Percentiles rank a stretch among this genome's conserved stretches.
Conservation (phyloP, 2,797 vertebrate genomes). For the Falco concolor region DNA sequence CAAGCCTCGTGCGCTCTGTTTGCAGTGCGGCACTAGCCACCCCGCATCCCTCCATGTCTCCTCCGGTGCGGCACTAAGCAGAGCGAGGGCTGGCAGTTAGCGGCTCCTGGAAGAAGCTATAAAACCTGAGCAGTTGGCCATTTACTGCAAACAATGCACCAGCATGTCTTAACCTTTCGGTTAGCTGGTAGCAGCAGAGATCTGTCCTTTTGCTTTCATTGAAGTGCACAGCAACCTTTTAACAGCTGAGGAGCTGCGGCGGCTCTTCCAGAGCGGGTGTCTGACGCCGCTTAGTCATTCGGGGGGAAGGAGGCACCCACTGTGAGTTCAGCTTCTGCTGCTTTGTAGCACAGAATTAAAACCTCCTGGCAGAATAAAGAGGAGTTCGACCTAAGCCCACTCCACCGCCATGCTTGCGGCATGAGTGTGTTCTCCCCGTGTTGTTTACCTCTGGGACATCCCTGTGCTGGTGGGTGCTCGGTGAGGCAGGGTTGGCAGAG, state of each 20-base stretch:
- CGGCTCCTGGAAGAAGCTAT: neutral
- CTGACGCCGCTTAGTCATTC: neutral
- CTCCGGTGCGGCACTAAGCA: accelerated
- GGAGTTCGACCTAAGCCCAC: no score
- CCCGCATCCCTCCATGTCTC: accelerated
- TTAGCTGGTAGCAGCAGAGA: neutral
- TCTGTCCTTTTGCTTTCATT: neutral
- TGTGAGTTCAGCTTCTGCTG: neutral
- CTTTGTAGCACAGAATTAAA: neutral
- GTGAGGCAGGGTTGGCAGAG: accelerated
- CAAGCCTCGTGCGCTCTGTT: accelerated
- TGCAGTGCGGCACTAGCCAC: accelerated
- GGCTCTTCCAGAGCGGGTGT: neutral
- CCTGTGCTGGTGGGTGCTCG: neutral
- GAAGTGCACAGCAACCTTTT: neutral
- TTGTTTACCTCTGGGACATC: neutral
- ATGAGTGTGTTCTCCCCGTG: accelerated
- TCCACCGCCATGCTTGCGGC: accelerated
- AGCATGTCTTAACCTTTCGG: neutral
- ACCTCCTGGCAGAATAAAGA: neutral
- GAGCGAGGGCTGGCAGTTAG: neutral
- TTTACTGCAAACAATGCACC: neutral
- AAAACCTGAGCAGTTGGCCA: neutral
- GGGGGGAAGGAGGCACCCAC: neutral
- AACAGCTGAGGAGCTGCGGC: neutral